Conservation (phyloP, 2,113 vertebrate genomes). For the Aspiorhynchus laticeps region DNA sequence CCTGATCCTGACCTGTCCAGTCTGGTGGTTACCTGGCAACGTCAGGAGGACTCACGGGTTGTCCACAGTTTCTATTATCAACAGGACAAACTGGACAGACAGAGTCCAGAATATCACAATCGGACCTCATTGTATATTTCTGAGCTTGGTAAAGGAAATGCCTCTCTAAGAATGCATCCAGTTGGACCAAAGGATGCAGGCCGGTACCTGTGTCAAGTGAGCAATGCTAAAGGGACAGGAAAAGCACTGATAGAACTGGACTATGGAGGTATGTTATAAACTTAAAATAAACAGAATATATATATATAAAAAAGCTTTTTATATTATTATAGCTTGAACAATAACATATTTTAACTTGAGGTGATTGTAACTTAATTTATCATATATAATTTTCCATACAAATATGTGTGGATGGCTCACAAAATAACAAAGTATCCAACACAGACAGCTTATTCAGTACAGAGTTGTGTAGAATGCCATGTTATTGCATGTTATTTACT, state of each 20-base stretch:
- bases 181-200: slow-evolving; percentile 45
- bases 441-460: background rate
- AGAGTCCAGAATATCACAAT: slow-evolving; percentile 39
- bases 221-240: slow-evolving; percentile 47
- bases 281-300: too few species aligned
- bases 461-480: background rate
- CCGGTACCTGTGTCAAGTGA: slow-evolving; percentile 55
- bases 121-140: slow-evolving; percentile 49
- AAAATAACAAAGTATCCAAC: background rate
- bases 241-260: slow-evolving; percentile 43
- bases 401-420: background rate
- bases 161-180: slow-evolving; percentile 48
- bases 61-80: slow-evolving; percentile 60
- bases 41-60: slow-evolving; percentile 32
- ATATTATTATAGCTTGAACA: background rate
- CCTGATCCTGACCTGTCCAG: slow-evolving; percentile 10
- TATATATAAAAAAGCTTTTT: background rate
- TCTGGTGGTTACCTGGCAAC: slow-evolving; percentile 62
- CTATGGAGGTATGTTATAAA: background rate
- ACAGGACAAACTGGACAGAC: slow-evolving; percentile 46
- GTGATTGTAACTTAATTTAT: background rate
- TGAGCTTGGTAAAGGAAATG: slow-evolving; percentile 57
- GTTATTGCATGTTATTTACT: background rate
- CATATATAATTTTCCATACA: background rate
- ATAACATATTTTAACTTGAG: background rate